Evolutionary conservation across 2,113 vertebrate species (phyloP), one percentile per base, ranked within the genome.

Genomic region (Manacus vitellinus): DNA sequence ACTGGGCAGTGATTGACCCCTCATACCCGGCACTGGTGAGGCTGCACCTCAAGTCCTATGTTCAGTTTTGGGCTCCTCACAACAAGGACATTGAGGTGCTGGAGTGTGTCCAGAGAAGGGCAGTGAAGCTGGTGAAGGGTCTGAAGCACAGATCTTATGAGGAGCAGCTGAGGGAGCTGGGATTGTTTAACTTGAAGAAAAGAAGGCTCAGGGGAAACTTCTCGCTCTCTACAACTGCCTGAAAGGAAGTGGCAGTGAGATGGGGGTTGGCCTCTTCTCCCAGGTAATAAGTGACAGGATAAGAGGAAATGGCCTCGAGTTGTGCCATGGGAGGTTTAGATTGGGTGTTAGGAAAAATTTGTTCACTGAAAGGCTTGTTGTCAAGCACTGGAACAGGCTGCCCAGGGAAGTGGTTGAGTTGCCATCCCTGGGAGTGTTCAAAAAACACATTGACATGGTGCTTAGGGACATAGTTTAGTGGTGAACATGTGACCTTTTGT

Each of bases 11-110:
- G 54, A 80, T 0, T 0, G 0, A 54, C 30, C 21, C 20, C 9
- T 25, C 67, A 52, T 8, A 0, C n/a, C 8, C 0, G 10, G 46
- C 39, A 21, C 7, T 54, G 21, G 0, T 41, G 59, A 47, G n/a
- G 54, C 75, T 9, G 11, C 25, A 3, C 1, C 30, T 80, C 25
- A 1, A 35, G 30, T 80, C 6, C 14, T 43, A 15, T 43, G 46
- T 4, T 67, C 61, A 55, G 30, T 33, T 52, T 5, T 59, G 74
- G n/a, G 52, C 30, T 30, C 13, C 30, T 79, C 59, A 11, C 25
- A 73, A 3, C 20, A 54, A 5, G 12, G 67, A 47, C n/a, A 28
- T 9, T 20, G 24, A 61, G 54, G 30, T 10, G 52, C 59, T 79
- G 39, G 21, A 73, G 46, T 0, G 0, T 23, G 12, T 61, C 52